Conservation (phyloP, 1,140 invertebrate species). For the Drosophila teissieri region DNA sequence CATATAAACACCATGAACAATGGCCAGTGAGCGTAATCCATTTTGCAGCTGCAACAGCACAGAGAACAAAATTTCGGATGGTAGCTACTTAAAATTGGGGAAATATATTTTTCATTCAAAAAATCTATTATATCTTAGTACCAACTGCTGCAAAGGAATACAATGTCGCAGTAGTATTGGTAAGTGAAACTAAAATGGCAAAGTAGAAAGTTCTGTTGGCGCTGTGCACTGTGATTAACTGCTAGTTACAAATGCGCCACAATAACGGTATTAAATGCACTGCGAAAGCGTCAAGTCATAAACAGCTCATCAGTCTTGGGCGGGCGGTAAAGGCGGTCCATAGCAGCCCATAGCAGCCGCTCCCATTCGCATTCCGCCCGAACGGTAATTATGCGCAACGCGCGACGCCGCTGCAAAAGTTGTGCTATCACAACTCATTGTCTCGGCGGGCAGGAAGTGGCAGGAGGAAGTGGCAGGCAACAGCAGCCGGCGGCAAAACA, state of each 20-base stretch:
- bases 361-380: slow-evolving; percentile 1
- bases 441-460: slow-evolving; percentile 64
- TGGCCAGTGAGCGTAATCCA: slow-evolving; percentile 48
- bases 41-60: slow-evolving; percentile 44
- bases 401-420: slow-evolving; percentile 67
- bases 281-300: slow-evolving; percentile 78
- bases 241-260: slow-evolving; percentile 69
- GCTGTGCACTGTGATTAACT: slow-evolving; percentile 66
- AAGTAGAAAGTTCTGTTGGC: too few species aligned
- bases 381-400: slow-evolving; percentile 73
- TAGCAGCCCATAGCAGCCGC: slow-evolving; percentile 3
- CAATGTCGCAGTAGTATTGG: too few species aligned
- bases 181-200: background rate
- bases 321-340: background rate
- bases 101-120: too few species aligned
- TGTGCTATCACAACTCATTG: slow-evolving; percentile 80
- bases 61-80: background rate
- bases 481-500: slow-evolving; percentile 68
- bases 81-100: too few species aligned
- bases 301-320: slow-evolving; percentile 79
- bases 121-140: too few species aligned
- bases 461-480: slow-evolving; percentile 49
- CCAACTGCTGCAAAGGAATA: too few species aligned
- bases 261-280: slow-evolving; percentile 70
- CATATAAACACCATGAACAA: slow-evolving; percentile 59